These are phyloP conservation scores for Pantherophis vulpinus DNA, from an alignment of 2,797 vertebrate species.

Conservation along the genomic window DNA sequence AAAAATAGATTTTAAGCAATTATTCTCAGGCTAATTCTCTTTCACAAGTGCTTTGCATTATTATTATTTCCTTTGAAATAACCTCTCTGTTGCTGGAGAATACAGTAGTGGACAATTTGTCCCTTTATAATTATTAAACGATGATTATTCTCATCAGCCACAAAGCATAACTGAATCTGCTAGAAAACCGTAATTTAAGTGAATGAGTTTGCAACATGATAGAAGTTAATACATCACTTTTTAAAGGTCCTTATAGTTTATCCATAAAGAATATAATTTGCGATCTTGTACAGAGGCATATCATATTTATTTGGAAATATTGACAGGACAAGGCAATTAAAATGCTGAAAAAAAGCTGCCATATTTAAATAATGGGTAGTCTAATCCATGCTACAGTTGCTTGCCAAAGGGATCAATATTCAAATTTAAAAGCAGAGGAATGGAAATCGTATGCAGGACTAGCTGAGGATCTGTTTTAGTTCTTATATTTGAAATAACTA, in stretches of 20 bases:
- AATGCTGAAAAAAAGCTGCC: constrained; percentile 2
- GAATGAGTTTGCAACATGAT: not conserved
- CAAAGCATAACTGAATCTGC: constrained; percentile 16
- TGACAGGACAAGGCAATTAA: not conserved
- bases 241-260: not conserved
- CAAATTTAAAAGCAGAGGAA: not conserved
- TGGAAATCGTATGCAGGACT: not conserved
- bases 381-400: not conserved
- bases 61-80: constrained; percentile 47
- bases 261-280: not conserved
- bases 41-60: constrained; percentile 65
- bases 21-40: constrained; percentile 68
- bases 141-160: constrained; percentile 38
- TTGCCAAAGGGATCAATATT: constrained; percentile 5
- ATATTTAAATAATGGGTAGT: not conserved
- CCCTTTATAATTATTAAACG: constrained; percentile 39
- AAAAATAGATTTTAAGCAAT: constrained; percentile 71
- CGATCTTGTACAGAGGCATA: not conserved
- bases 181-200: not conserved
- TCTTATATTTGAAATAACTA: constrained; percentile 15
- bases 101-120: constrained; percentile 21
- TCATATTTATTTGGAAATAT: not conserved
- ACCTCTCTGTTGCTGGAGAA: constrained; percentile 41
- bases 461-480: constrained; percentile 3
- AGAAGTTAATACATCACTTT: not conserved